Evolutionary conservation across 2,797 vertebrate genomes (phyloP), one percentile per base, ranked within the genome.

Genomic region (Parauchenoglanis ngamensis): DNA sequence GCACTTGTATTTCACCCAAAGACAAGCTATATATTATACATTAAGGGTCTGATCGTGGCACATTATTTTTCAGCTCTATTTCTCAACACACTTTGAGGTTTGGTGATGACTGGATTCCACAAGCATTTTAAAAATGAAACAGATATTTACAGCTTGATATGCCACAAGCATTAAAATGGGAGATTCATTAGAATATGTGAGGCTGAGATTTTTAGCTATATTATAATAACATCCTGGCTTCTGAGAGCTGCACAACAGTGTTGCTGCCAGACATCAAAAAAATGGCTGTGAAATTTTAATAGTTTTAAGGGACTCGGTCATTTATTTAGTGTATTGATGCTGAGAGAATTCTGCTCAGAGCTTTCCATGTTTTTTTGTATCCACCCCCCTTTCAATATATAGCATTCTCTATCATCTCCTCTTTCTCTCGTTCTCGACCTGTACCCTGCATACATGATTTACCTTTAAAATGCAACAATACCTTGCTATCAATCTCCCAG

Each of bases 271-370:
- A 88, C 31, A 85, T 85, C 28, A 68, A 35, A 73, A 49, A 80
- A 65, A 17, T 10, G 23, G 5, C 35, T 57, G 35, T 84, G 23
- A 88, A 85, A 54, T 49, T 85, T 40, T 61, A 61, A 81, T 81
- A 73, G n/a, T 54, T 61, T 73, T 23, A 44, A n/a, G 77, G 54
- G 82, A 83, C 86, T 83, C 49, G 31, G 77, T 72, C 35, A 12
- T 84, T 67, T 68, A 87, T 78, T 87, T 23, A 68, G 70, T 83
- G 70, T 49, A 56, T 54, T 76, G 59, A n/a, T 84, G 75, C 40
- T 54, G 8, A 44, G 70, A 57, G 78, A 65, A 35, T 76, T 35
- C 28, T 76, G 23, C 44, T 31, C 65, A 12, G 25, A 8, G 8
- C 8, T 61, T 49, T 35, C 6, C 40, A 0, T 44, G 8, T 28